Percentiles rank a stretch among this genome's conserved stretches.
phyloP scores from a whole-genome alignment of 2,113 vertebrate species.

The Microcebus griseorufus region DNA sequence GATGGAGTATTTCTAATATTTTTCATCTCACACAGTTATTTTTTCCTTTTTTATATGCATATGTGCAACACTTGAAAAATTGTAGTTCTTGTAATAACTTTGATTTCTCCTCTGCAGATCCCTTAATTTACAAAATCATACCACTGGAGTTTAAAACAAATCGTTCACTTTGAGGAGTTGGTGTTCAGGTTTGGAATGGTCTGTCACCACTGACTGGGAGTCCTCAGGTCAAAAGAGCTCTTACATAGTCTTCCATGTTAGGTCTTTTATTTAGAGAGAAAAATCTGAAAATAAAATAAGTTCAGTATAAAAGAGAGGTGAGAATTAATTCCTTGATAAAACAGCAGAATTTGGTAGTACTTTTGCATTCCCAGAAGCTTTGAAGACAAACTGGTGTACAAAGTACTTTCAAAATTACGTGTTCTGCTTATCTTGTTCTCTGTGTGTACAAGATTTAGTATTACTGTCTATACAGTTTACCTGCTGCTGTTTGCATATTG shows the following conservation, averaged over 20 bases:
- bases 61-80: background rate
- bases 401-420: background rate
- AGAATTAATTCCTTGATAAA: background rate
- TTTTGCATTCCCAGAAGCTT: slow-evolving; percentile 13
- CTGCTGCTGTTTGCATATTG: background rate
- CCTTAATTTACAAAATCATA: background rate
- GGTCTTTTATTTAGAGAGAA: background rate
- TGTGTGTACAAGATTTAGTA: background rate
- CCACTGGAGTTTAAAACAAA: background rate
- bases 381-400: background rate
- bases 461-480: background rate
- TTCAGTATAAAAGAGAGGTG: background rate
- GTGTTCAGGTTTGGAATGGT: background rate
- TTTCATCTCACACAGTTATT: background rate
- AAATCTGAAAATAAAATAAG: slow-evolving; percentile 9
- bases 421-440: background rate
- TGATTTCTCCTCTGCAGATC: background rate
- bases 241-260: background rate
- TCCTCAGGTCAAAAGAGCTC: background rate
- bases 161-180: background rate
- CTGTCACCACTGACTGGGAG: background rate
- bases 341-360: background rate
- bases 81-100: background rate
- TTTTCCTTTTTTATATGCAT: background rate
- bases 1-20: background rate